Base-by-base conservation (phyloP, 1,140 invertebrate species). In the Metaphire vulgaris region DNA sequence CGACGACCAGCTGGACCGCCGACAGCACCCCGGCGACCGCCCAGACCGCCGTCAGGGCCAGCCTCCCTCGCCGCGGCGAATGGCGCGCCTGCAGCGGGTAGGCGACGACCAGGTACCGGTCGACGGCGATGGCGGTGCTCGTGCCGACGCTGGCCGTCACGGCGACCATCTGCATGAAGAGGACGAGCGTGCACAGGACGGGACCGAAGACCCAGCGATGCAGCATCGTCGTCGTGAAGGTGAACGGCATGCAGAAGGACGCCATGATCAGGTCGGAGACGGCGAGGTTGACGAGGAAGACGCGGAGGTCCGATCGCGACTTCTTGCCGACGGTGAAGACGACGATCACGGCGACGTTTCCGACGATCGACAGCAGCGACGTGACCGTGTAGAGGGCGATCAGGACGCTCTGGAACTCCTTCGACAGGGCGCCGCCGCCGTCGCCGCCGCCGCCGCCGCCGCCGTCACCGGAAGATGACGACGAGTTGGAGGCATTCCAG, bases 251-350 rank as follows among this genome's bases (percentile, higher is more conserved):
- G 77, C 86, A 87, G 74, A 87, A 83, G 1, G 86, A 77, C 1
- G 81, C 84, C 82, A 86, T 83, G 31, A 86, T 80, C 0, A 87
- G 80, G 76, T 87, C 86, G 15, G 85, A 81, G 16, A 86, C 79
- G 33, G 86, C 91, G 87, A 95, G 87, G 86, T 94, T 95, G 31
- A 94, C 89, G n/a, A 95, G 88, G 85, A 93, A 94, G 0, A 79
- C 80, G 1, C 83, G 79, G 12, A 86, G 78, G 72, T 86, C 85
- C 2, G 82, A 83, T 41, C 80, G 76, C 15, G 79, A 83, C 12
- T 82, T 76, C 30, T 80, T 79, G 1, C 85, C 85, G 26, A 76
- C 72, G 0, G 80, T 72, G 69, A 86, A 86, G 6, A 85, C 81
- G 29, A 83, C 72, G n/a, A 86, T 82, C 0, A 82, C 83, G 28